These are phyloP conservation scores for Ostrea denselamellosa DNA, from an alignment of 1,140 invertebrate species.

Conservation along the genomic window DNA sequence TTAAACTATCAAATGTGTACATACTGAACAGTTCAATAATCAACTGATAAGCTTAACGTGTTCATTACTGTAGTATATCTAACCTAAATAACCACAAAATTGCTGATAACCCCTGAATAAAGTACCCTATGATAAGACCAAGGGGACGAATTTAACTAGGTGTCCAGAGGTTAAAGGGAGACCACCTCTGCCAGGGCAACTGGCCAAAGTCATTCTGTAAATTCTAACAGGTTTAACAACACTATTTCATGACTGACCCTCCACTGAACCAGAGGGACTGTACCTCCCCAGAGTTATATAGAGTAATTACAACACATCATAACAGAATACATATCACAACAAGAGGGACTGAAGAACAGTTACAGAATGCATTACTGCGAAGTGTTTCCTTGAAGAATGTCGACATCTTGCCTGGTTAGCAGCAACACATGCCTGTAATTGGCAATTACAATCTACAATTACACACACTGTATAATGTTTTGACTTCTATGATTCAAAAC, in stretches of 20 bases:
- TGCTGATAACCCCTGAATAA: neutral
- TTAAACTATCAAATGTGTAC: neutral
- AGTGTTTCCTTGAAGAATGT: too few species aligned
- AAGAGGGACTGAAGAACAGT: too few species aligned
- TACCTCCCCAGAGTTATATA: neutral
- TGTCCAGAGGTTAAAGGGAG: neutral
- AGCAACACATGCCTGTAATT: too few species aligned
- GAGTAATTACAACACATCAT: neutral
- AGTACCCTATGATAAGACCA: neutral
- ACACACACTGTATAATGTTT: too few species aligned
- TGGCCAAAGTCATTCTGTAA: neutral
- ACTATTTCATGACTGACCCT: neutral
- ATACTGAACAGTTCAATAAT: slow-evolving; percentile 7
- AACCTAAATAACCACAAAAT: slow-evolving; percentile 22
- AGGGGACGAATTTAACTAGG: slow-evolving; percentile 6
- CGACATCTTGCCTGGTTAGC: too few species aligned
- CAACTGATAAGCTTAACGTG: slow-evolving; percentile 3
- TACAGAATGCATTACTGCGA: too few species aligned
- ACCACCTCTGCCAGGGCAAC: neutral
- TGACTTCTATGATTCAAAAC: too few species aligned
- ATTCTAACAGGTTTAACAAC: neutral
- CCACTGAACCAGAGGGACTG: neutral
- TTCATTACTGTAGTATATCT: slow-evolving; percentile 22
- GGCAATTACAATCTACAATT: too few species aligned
- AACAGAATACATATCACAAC: neutral